phyloP scores from a whole-genome alignment of 1,140 invertebrate genomes.

The Bradysia coprophila region DNA sequence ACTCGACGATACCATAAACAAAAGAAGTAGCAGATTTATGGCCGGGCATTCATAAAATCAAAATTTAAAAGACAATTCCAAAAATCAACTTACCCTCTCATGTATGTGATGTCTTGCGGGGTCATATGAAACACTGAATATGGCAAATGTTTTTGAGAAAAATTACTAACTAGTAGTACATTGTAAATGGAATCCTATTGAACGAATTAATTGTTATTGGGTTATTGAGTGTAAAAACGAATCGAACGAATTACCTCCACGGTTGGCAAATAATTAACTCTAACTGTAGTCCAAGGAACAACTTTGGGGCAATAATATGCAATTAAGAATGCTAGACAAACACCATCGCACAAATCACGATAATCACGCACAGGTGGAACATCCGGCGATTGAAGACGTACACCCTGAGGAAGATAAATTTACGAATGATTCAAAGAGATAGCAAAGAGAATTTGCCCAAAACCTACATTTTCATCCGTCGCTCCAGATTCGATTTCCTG shows the following conservation, averaged over 20 bases:
- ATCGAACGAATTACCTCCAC: slow-evolving; percentile 9
- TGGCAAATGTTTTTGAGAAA: slow-evolving; percentile 70
- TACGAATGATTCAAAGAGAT: neutral
- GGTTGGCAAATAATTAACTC: slow-evolving; percentile 47
- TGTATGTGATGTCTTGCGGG: slow-evolving; percentile 90
- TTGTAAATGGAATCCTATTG: slow-evolving; percentile 83
- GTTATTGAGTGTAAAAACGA: too few species aligned
- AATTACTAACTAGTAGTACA: slow-evolving; percentile 71
- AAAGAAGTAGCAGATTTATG: too few species aligned
- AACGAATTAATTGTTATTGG: too few species aligned
- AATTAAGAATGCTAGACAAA: slow-evolving; percentile 71
- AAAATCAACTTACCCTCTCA: slow-evolving; percentile 52
- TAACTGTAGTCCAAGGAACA: slow-evolving; percentile 53
- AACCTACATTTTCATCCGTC: slow-evolving; percentile 18
- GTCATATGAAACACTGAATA: slow-evolving; percentile 86
- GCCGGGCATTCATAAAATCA: too few species aligned
- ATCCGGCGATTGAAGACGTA: slow-evolving; percentile 18
- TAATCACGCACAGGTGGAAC: slow-evolving; percentile 22
- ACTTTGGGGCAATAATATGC: slow-evolving; percentile 88
- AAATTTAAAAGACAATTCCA: too few species aligned
- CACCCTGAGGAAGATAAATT: slow-evolving; percentile 9
- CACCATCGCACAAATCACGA: slow-evolving; percentile 78
- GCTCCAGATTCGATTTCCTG: slow-evolving; percentile 24
- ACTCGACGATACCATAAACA: too few species aligned
- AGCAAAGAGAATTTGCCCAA: neutral